These are phyloP conservation scores for human (Homo sapiens) DNA, from an alignment of 2,113 vertebrate genomes.

Conservation along the genomic window DNA sequence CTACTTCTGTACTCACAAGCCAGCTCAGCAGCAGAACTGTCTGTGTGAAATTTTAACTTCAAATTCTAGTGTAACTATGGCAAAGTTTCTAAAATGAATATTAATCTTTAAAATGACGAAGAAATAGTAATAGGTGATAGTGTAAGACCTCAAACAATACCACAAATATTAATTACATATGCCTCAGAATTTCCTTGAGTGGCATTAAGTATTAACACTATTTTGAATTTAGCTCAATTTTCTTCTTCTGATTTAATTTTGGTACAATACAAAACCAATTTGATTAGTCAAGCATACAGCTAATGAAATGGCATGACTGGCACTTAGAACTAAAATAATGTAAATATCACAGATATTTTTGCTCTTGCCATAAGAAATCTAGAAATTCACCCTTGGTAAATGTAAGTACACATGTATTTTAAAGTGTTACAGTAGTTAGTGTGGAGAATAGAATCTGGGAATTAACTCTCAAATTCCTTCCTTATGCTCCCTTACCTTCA, in stretches of 20 bases:
- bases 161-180: background rate
- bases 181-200: background rate
- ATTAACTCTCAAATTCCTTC: slow-evolving; percentile 30
- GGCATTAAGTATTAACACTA: slow-evolving; percentile 5
- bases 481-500: background rate
- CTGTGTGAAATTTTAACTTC: no score
- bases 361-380: slow-evolving; percentile 26
- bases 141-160: no score
- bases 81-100: no score
- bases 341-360: slow-evolving; percentile 41
- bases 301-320: slow-evolving; percentile 35
- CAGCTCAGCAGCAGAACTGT: no score
- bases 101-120: no score
- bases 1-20: no score
- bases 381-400: background rate
- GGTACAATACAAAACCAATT: slow-evolving; percentile 19
- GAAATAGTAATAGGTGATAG: no score
- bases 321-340: background rate
- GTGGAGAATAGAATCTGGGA: background rate
- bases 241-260: slow-evolving; percentile 46
- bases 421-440: background rate
- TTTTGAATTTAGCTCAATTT: slow-evolving; percentile 45
- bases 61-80: no score
- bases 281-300: slow-evolving; percentile 28
- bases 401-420: background rate